Conservation (phyloP, 1,140 invertebrate species). For the Telenomus remus region DNA sequence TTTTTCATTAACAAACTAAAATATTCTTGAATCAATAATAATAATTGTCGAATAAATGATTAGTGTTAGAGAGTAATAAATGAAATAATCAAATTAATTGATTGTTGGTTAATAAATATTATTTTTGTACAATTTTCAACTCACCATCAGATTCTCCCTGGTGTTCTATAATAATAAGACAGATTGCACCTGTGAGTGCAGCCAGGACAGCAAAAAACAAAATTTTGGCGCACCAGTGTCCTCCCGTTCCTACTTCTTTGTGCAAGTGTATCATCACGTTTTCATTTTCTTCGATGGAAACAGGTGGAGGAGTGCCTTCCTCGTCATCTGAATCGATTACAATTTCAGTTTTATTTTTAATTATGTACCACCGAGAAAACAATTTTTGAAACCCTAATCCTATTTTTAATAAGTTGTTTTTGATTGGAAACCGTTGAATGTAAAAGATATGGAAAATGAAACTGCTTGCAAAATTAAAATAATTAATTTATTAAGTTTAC, state of each 20-base stretch:
- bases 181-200: constrained; percentile 82
- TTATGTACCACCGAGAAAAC: background rate
- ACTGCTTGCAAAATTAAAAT: too few species aligned
- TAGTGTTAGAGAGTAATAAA: too few species aligned
- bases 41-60: too few species aligned
- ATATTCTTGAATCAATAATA: too few species aligned
- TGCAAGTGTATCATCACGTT: constrained; percentile 85
- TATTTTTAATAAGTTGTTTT: too few species aligned
- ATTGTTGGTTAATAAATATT: constrained; percentile 7
- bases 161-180: constrained; percentile 86
- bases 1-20: too few species aligned
- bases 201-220: constrained; percentile 85
- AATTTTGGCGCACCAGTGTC: constrained; percentile 87
- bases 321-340: constrained; percentile 67
- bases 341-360: constrained; percentile 7
- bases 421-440: too few species aligned
- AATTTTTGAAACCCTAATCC: too few species aligned
- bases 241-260: constrained; percentile 83
- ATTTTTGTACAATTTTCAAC: too few species aligned
- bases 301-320: constrained; percentile 61
- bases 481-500: too few species aligned
- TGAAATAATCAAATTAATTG: too few species aligned
- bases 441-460: too few species aligned
- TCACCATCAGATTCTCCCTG: constrained; percentile 85
- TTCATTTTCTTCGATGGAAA: constrained; percentile 71